A percentile compares a stretch with the other conserved stretches of the same genome.
phyloP scores from a whole-genome alignment of 2,888 invertebrate genomes.

The Synanthedon vespiformis region DNA sequence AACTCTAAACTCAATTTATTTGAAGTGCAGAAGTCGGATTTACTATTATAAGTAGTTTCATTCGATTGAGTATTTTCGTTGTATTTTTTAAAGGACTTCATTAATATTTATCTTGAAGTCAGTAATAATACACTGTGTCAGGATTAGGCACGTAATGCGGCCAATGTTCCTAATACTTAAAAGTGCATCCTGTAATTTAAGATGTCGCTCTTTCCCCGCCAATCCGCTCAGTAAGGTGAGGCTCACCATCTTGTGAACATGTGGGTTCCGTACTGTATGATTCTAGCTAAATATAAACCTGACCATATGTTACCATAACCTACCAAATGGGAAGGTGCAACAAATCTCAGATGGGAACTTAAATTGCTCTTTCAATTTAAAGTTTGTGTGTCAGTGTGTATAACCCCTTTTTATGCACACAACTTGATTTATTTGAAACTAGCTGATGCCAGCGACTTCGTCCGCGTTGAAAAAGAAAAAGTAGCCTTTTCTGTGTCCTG shows the following conservation, averaged over 20 bases:
- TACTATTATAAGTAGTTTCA: no score
- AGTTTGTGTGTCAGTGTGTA: no score
- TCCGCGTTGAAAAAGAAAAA: no score
- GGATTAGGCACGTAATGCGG: conserved; percentile 20
- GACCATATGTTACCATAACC: conserved; percentile 47
- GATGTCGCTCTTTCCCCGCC: conserved; percentile 54
- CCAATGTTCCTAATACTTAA: conserved; percentile 31
- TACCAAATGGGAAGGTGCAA: conserved; percentile 29
- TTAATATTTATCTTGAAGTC: no score
- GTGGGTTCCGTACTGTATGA: conserved; percentile 37
- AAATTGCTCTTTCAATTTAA: background rate
- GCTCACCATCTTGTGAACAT: conserved; percentile 60
- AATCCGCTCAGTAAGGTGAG: conserved; percentile 54
- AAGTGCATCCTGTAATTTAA: conserved; percentile 65
- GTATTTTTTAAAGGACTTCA: no score
- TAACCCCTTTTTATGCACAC: no score
- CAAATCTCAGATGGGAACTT: conserved; percentile 11
- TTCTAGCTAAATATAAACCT: conserved; percentile 52
- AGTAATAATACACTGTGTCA: conserved; percentile 23
- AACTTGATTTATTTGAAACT: no score
- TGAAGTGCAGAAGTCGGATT: no score
- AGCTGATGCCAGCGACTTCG: no score
- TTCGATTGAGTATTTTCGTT: no score
- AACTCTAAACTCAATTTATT: no score
- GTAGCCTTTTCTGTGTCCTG: no score